Evolutionary conservation across 2,888 invertebrate genomes (phyloP).

Genomic region (Melanotus villosus): DNA sequence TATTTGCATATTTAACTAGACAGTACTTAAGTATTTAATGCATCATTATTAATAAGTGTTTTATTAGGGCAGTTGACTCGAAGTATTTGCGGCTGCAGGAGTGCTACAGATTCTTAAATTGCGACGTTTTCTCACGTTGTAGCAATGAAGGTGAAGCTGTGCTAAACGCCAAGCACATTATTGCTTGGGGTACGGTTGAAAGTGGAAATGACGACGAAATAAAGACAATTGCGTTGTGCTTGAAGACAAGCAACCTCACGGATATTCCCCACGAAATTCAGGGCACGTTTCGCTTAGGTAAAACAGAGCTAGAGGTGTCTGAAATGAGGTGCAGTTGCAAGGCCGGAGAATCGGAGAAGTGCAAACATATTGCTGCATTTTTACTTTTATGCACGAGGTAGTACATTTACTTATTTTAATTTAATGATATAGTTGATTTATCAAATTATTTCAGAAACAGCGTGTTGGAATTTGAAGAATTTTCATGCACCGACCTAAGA

Average conservation of each 20-base stretch:
- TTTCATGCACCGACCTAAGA: neutral
- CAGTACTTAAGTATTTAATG: too few species aligned
- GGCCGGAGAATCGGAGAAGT: neutral
- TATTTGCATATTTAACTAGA: too few species aligned
- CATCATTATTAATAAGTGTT: neutral
- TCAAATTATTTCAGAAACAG: neutral
- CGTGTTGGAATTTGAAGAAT: neutral
- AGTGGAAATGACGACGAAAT: neutral
- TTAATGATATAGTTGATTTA: neutral
- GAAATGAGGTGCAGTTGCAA: neutral
- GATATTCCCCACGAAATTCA: neutral
- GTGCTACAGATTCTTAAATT: neutral
- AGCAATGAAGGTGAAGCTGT: neutral
- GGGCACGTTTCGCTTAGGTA: neutral
- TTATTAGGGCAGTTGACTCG: neutral
- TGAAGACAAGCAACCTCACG: neutral
- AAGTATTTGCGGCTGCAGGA: neutral
- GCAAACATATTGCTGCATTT: neutral
- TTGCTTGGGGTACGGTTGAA: neutral
- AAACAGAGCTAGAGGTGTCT: neutral
- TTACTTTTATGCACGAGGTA: neutral
- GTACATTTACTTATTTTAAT: neutral
- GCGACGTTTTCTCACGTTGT: neutral
- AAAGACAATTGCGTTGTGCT: neutral
- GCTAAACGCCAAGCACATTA: neutral